These are phyloP conservation scores for Nephrotoma appendiculata DNA, from an alignment of 2,888 invertebrate species.

Conservation along the genomic window DNA sequence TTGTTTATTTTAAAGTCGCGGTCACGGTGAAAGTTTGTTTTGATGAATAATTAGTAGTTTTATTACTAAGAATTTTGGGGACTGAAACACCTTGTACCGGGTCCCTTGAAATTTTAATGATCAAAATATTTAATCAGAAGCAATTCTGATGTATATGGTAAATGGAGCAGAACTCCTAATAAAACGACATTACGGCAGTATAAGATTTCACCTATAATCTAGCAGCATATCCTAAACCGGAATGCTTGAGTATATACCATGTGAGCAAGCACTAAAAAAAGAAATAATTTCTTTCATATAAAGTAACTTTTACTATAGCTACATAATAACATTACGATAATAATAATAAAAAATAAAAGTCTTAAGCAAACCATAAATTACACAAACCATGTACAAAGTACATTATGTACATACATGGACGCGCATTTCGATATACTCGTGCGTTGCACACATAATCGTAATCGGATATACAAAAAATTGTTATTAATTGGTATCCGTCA, in stretches of 20 bases:
- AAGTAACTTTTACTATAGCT: background rate
- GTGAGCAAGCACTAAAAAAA: no score
- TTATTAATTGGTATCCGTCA: background rate
- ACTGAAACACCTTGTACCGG: no score
- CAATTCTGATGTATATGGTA: background rate
- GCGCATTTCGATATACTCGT: background rate
- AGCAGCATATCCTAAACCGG: no score
- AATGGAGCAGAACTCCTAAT: background rate
- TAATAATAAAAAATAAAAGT: background rate
- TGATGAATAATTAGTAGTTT: no score
- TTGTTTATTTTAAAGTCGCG: background rate
- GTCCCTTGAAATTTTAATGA: no score
- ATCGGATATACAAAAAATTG: background rate
- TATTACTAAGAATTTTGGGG: no score
- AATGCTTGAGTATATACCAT: no score
- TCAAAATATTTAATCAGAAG: no score
- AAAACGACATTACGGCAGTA: no score
- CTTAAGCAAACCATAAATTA: background rate
- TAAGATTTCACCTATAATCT: no score
- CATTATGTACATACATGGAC: background rate
- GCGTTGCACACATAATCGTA: background rate
- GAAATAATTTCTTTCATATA: background rate
- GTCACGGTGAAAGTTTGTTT: background rate
- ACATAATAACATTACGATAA: background rate
- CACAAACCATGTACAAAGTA: no score